Evolutionary conservation across 2,113 vertebrate species (phyloP).

Genomic region (Dascyllus trimaculatus): DNA sequence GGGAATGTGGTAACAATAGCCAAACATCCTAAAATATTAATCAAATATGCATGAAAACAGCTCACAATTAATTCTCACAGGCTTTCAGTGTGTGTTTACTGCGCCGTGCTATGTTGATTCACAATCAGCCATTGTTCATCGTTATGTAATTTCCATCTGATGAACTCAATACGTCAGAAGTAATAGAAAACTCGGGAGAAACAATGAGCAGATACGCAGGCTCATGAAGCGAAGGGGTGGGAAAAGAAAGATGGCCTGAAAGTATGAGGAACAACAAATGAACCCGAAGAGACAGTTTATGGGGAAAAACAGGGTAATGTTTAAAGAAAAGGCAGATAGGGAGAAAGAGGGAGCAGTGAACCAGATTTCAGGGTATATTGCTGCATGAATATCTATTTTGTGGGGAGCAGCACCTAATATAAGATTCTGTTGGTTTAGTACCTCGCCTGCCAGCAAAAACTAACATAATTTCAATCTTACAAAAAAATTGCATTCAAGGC

Average conservation of each 20-base stretch:
- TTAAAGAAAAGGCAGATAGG: background rate
- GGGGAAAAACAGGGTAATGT: background rate
- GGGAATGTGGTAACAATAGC: constrained; percentile 39
- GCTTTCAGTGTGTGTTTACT: constrained; percentile 18
- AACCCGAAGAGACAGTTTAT: constrained; percentile 26
- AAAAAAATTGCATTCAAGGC: constrained; percentile 1
- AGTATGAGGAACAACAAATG: constrained; percentile 15
- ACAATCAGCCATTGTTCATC: constrained; percentile 51
- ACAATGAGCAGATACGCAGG: constrained; percentile 18
- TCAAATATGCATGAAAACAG: constrained; percentile 41
- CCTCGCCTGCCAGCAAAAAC: constrained; percentile 17
- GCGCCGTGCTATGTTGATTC: constrained; percentile 40
- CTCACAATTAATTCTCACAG: constrained; percentile 42
- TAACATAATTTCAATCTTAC: background rate
- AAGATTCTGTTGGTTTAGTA: constrained; percentile 34
- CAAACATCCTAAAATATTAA: constrained; percentile 49
- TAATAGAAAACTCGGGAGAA: constrained; percentile 43
- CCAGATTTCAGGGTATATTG: constrained; percentile 8
- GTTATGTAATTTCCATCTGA: constrained; percentile 60
- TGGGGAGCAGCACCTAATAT: constrained; percentile 9
- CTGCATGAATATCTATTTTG: constrained; percentile 37
- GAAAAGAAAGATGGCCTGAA: constrained; percentile 23
- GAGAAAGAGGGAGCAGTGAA: constrained; percentile 2
- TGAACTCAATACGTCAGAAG: constrained; percentile 68
- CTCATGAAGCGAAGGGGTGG: background rate